phyloP scores from a whole-genome alignment of 2,113 vertebrate species.

The Trogon melanurus region DNA sequence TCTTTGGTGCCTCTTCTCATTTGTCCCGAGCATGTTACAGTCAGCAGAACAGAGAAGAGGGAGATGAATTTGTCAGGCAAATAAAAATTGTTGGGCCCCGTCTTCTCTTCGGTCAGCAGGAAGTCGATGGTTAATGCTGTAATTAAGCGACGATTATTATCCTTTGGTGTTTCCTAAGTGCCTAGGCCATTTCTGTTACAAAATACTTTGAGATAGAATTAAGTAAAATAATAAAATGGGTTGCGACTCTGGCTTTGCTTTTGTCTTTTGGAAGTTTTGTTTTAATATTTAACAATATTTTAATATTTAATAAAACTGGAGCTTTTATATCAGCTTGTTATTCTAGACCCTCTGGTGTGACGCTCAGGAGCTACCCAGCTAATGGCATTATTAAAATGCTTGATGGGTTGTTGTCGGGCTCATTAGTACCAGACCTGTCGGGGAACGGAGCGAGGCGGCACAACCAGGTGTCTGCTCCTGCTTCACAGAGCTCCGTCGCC shows the following conservation, averaged over 20 bases:
- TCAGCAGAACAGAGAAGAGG: not conserved
- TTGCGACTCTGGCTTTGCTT: not conserved
- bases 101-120: not conserved
- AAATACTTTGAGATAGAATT: not conserved
- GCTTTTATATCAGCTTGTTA: not conserved
- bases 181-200: not conserved
- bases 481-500: not conserved
- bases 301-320: constrained; percentile 31
- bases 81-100: not conserved
- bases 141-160: not conserved
- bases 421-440: not conserved
- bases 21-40: fast-evolving
- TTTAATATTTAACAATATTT: constrained; percentile 69
- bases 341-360: not conserved
- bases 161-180: not conserved
- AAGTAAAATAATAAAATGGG: not conserved
- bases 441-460: not conserved
- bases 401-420: not conserved
- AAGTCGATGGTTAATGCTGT: not conserved
- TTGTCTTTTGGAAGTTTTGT: constrained; percentile 1
- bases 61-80: not conserved
- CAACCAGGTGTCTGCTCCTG: not conserved
- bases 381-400: not conserved
- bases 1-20: not conserved
- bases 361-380: not conserved